These are phyloP conservation scores for Chlorops oryzae DNA, from an alignment of 1,140 invertebrate genomes.

Conservation along the genomic window DNA sequence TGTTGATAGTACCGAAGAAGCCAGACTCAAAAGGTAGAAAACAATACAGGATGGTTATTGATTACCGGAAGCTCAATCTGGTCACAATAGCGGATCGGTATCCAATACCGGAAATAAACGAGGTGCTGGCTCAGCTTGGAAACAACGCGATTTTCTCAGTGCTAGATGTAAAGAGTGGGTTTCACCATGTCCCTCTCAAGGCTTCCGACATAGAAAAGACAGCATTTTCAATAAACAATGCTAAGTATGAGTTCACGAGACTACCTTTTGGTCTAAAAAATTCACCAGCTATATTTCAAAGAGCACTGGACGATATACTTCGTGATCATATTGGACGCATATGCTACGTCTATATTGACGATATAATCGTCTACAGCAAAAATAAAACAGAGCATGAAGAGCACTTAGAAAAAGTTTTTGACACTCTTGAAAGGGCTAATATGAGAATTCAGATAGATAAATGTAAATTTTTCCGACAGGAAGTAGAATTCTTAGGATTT, in stretches of 20 bases:
- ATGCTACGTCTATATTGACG: conserved; percentile 18
- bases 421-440: conserved; percentile 17
- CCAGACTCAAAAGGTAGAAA: conserved; percentile 18
- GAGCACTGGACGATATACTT: conserved; percentile 43
- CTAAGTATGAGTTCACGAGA: conserved; percentile 36
- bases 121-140: conserved; percentile 46
- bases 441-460: conserved; percentile 31
- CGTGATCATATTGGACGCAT: conserved; percentile 15
- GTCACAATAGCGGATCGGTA: conserved; percentile 42
- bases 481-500: conserved; percentile 28
- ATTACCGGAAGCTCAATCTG: conserved; percentile 34
- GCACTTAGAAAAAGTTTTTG: conserved; percentile 21
- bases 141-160: conserved; percentile 45
- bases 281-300: conserved; percentile 46
- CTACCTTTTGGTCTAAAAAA: conserved; percentile 48
- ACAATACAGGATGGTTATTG: conserved; percentile 34
- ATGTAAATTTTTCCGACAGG: conserved; percentile 22
- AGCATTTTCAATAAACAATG: conserved; percentile 36
- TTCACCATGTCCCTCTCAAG: conserved; percentile 48
- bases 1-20: conserved; percentile 15
- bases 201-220: conserved; percentile 38
- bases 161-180: conserved; percentile 50
- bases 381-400: conserved; percentile 10
- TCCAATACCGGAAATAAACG: conserved; percentile 49
- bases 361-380: conserved; percentile 17